Conservation (phyloP, 2,888 invertebrate species). For the Leptopterna dolabrata region DNA sequence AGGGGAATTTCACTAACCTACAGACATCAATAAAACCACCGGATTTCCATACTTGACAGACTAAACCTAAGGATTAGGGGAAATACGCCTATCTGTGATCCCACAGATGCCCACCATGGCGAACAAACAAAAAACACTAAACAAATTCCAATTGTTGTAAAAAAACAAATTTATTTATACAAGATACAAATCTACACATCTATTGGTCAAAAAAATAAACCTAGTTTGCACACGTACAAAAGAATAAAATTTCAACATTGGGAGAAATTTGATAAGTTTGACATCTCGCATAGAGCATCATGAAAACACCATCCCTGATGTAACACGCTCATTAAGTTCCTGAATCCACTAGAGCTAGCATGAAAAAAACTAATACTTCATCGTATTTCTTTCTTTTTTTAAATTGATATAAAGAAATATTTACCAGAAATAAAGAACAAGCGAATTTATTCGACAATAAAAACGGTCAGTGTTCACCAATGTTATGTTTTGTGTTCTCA, state of each 20-base stretch:
- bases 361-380: constrained; percentile 35
- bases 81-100: constrained; percentile 16
- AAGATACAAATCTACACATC: constrained; percentile 50
- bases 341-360: not conserved
- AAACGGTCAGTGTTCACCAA: not conserved
- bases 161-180: constrained; percentile 52
- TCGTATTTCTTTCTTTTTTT: not conserved
- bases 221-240: constrained; percentile 50
- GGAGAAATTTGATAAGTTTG: not conserved
- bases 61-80: constrained; percentile 3
- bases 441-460: not conserved
- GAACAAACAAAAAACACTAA: constrained; percentile 36
- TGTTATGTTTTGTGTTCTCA: not conserved
- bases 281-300: not conserved
- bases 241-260: constrained; percentile 19
- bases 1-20: no score
- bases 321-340: not conserved
- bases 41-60: not conserved
- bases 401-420: not conserved
- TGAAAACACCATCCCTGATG: not conserved
- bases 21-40: no score
- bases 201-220: constrained; percentile 51
- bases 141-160: constrained; percentile 38
- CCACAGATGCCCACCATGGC: constrained; percentile 14
- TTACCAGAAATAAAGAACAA: not conserved